Conservation (phyloP, 1,140 invertebrate genomes). For the Lordiphosa collinella region DNA sequence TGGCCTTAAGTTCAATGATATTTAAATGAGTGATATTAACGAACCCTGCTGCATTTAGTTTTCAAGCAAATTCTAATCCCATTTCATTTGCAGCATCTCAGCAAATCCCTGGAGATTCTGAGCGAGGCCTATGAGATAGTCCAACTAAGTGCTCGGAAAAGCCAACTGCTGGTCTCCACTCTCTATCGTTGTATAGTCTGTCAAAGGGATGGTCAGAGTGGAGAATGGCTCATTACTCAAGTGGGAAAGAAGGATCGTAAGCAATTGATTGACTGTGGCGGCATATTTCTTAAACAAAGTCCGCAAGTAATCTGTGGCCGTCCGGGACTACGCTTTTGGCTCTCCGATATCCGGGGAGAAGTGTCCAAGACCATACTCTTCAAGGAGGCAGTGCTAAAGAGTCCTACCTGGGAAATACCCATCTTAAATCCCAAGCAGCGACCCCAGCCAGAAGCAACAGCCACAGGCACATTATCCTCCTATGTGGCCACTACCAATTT, state of each 20-base stretch:
- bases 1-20: too few relatives aligned
- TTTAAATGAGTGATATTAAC: too few relatives aligned
- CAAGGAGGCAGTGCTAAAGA: constrained; percentile 84
- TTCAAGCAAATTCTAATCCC: not conserved
- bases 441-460: constrained; percentile 3
- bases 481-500: constrained; percentile 82
- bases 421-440: constrained; percentile 84
- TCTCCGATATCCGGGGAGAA: constrained; percentile 86
- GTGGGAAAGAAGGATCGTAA: constrained; percentile 93
- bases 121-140: constrained; percentile 92
- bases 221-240: constrained; percentile 85
- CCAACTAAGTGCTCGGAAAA: constrained; percentile 90
- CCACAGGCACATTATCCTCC: constrained; percentile 32
- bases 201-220: constrained; percentile 81
- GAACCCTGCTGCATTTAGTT: too few relatives aligned
- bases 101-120: constrained; percentile 89
- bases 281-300: constrained; percentile 48
- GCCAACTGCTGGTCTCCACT: constrained; percentile 89
- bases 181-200: constrained; percentile 90
- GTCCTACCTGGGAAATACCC: constrained; percentile 83
- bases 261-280: constrained; percentile 80
- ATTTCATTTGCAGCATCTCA: constrained; percentile 84
- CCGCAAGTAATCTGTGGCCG: constrained; percentile 82
- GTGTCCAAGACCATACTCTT: constrained; percentile 93
- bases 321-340: constrained; percentile 90